A percentile compares a stretch with the other conserved stretches of the same genome.
Conservation (phyloP, 2,797 vertebrate species). For the Melanotaenia pygmaea region DNA sequence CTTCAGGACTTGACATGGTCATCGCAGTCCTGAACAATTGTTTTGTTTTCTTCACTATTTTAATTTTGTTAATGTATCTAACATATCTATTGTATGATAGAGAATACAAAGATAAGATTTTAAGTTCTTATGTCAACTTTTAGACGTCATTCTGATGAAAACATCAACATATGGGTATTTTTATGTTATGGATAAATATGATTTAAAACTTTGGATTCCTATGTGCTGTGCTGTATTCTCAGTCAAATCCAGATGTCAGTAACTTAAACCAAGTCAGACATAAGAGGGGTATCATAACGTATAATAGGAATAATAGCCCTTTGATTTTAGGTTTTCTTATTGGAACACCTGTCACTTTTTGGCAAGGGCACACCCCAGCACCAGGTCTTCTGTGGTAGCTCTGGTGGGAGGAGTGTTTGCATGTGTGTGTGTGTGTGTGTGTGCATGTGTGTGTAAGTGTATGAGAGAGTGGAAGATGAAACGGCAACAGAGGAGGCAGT, state of each 20-base stretch:
- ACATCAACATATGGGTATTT: conserved; percentile 35
- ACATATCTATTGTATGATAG: too few relatives aligned
- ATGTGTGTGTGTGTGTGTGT: conserved; percentile 54
- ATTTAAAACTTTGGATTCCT: conserved; percentile 43
- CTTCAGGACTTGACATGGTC: not conserved
- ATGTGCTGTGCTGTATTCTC: conserved; percentile 54
- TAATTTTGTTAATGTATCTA: too few relatives aligned
- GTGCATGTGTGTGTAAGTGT: conserved; percentile 50
- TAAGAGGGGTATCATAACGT: conserved; percentile 78
- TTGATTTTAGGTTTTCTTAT: conserved; percentile 82
- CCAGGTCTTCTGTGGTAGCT: conserved; percentile 68
- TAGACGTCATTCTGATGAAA: conserved; percentile 11
- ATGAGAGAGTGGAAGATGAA: conserved; percentile 77
- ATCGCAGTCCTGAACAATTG: not conserved
- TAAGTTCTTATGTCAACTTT: conserved; percentile 26
- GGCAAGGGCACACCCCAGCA: conserved; percentile 79
- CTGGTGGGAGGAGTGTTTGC: conserved; percentile 46
- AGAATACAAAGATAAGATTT: conserved; percentile 6
- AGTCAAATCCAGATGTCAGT: conserved; percentile 70
- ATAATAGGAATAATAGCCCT: conserved; percentile 79
- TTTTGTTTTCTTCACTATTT: not conserved
- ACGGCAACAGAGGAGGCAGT: conserved; percentile 80
- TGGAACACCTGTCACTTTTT: conserved; percentile 85
- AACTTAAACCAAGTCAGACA: conserved; percentile 76
- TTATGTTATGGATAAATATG: conserved; percentile 33